A percentile compares a stretch with the other conserved stretches of the same genome.
phyloP scores from a whole-genome alignment of 2,888 invertebrate genomes.

The Pantelozetes paolii region DNA sequence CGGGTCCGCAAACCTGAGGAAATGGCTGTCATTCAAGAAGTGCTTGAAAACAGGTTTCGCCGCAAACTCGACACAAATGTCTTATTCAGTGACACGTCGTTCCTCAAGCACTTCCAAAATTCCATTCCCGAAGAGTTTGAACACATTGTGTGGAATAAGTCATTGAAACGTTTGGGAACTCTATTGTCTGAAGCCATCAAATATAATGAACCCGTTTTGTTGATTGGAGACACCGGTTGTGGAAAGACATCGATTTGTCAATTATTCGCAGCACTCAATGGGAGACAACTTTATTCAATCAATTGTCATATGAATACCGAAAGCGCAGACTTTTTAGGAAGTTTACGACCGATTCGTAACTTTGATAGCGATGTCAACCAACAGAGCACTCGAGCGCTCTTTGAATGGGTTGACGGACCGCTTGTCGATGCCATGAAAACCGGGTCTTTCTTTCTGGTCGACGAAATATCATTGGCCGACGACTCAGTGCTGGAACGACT shows the following conservation, averaged over 20 bases:
- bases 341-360: constrained; percentile 78
- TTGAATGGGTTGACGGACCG: constrained; percentile 98
- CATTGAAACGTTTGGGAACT: constrained; percentile 69
- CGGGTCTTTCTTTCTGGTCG: constrained; percentile 85
- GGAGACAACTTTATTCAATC: constrained; percentile 68
- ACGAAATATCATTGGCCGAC: constrained; percentile 98
- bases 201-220: constrained; percentile 86
- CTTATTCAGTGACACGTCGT: constrained; percentile 59
- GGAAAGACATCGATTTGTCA: constrained; percentile 97
- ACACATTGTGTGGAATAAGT: constrained; percentile 90
- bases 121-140: constrained; percentile 57
- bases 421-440: constrained; percentile 81
- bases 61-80: constrained; percentile 65
- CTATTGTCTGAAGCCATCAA: constrained; percentile 68
- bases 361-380: constrained; percentile 51
- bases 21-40: constrained; percentile 70
- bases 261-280: constrained; percentile 67
- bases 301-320: constrained; percentile 99
- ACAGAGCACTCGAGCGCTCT: constrained; percentile 57
- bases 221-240: constrained; percentile 91
- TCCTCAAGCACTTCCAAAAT: constrained; percentile 23
- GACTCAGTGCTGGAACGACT: constrained; percentile 95
- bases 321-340: constrained; percentile 94
- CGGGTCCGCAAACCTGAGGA: constrained; percentile 82
- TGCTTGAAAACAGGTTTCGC: constrained; percentile 64